Conservation (phyloP, 2,113 vertebrate genomes). For the Cinclus cinclus region DNA sequence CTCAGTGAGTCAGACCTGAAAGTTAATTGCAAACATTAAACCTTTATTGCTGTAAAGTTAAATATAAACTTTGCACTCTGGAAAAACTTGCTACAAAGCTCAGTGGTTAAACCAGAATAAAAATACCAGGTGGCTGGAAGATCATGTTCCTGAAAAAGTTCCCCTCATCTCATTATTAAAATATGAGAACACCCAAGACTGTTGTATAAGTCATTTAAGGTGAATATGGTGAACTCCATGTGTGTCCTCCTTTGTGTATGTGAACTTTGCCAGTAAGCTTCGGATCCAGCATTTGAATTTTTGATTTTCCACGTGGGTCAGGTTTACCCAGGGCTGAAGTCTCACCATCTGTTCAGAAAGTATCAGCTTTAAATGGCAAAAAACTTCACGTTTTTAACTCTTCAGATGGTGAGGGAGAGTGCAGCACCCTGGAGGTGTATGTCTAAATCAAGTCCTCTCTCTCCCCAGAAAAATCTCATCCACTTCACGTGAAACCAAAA, state of each 20-base stretch:
- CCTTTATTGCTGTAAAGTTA: not conserved
- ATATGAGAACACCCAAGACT: not conserved
- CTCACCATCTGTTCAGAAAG: constrained; percentile 28
- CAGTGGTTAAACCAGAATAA: not conserved
- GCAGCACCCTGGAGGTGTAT: not conserved
- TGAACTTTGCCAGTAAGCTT: not conserved
- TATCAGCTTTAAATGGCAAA: not conserved
- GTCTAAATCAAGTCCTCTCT: not conserved
- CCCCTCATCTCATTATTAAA: not conserved
- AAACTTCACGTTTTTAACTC: not conserved
- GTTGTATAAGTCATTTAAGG: not conserved
- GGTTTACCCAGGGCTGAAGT: not conserved
- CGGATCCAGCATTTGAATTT: not conserved
- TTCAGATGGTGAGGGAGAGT: not conserved
- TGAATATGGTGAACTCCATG: not conserved
- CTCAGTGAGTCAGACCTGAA: not conserved
- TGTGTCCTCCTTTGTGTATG: not conserved
- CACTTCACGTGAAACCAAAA: not conserved
- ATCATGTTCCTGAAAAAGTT: not conserved
- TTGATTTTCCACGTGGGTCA: constrained; percentile 1
- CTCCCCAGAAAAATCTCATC: rapidly evolving
- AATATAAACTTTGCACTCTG: not conserved
- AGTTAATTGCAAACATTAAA: not conserved
- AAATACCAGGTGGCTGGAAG: not conserved
- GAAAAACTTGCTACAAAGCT: not conserved